Evolutionary conservation across 2,113 vertebrate genomes (phyloP).

Genomic region (Scatophagus argus): DNA sequence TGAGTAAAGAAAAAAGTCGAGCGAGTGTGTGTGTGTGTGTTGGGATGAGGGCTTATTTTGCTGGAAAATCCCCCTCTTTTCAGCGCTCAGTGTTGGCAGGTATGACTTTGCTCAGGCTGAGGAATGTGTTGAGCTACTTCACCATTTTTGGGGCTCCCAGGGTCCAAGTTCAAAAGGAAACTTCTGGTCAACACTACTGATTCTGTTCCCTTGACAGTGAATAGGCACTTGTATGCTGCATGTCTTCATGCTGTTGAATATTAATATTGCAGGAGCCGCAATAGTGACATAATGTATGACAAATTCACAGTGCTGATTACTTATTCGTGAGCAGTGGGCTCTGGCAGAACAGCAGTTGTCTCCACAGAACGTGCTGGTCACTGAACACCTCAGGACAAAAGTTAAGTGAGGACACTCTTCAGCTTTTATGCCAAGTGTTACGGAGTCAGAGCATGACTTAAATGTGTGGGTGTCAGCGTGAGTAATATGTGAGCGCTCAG

Average conservation of each 20-base stretch:
- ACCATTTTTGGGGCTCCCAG: constrained; percentile 16
- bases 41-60: constrained; percentile 52
- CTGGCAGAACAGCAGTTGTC: not conserved
- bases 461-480: constrained; percentile 47
- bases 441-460: constrained; percentile 38
- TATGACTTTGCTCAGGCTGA: constrained; percentile 54
- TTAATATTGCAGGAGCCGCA: not conserved
- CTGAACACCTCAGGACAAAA: constrained; percentile 28
- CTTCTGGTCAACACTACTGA: constrained; percentile 16
- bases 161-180: constrained; percentile 44
- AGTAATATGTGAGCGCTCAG: constrained; percentile 31
- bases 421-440: constrained; percentile 33
- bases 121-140: constrained; percentile 65
- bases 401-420: constrained; percentile 15
- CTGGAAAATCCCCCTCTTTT: constrained; percentile 57
- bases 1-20: constrained; percentile 12
- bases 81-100: constrained; percentile 64
- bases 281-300: not conserved
- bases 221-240: not conserved
- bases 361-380: not conserved
- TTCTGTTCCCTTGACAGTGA: constrained; percentile 18
- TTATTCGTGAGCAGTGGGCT: not conserved
- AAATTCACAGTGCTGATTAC: not conserved
- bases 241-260: not conserved
- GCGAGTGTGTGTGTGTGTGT: constrained; percentile 13